Evolutionary conservation across 2,113 vertebrate genomes (phyloP), one percentile per base, ranked within the genome.

Genomic region (Lanius ludovicianus): DNA sequence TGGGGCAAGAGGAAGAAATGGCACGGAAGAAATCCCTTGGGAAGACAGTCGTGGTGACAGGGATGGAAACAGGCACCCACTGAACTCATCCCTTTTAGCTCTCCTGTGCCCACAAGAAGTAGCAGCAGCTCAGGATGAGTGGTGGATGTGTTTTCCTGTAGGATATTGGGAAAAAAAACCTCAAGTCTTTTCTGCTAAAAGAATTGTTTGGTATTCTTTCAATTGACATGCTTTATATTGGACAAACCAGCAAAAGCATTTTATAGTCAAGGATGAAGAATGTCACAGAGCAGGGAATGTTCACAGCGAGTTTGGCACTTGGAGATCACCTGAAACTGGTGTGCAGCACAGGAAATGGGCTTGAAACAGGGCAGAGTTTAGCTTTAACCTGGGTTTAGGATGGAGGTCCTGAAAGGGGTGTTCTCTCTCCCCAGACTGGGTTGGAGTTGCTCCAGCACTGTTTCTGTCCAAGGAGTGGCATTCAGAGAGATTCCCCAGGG

Each of bases 1-100:
- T 82, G 88, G 59, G 69, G 67, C 52, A 79, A 56, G 56, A 64
- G 74, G 50, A 39, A 92, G 87, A 81, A 92, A 87, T 37, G 65
- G 68, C 49, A 55, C 0, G 11, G 24, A 64, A 47, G 71, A 56
- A 95, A 94, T 93, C 78, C 84, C 42, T 42, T 42, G 57, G 35
- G 79, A 59, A 70, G 75, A 24, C 22, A 67, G 25, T 30, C 4
- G 1, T 47, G 6, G 39, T 73, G 60, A 63, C 19, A 31, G 50
- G 33, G 41, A 31, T 87, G 79, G 93, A 53, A 89, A 53, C 2
- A 33, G 70, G 82, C n/a, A 41, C 35, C 44, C 57, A 11, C 35
- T 42, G 70, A 80, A 74, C 69, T 57, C 65, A 35, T 7, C 42
- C 47, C 35, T 74, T 86, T 63, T 15, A 59, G 53, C 30, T 52